Percentiles rank a stretch among this genome's conserved stretches.
phyloP scores from a whole-genome alignment of 2,888 invertebrate species.

The Tetropium fuscum region DNA sequence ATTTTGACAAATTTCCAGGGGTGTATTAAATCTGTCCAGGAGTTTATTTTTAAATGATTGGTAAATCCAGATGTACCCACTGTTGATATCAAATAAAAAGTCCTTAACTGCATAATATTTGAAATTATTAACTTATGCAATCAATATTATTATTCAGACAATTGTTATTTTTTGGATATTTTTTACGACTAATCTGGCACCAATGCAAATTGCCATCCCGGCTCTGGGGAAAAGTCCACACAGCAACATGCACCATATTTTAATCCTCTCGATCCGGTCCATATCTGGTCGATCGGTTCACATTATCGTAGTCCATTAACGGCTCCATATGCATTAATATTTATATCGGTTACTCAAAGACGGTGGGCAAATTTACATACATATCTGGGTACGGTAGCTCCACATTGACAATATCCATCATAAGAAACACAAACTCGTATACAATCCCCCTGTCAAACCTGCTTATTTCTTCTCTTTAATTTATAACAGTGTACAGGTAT shows the following conservation, averaged over 20 bases:
- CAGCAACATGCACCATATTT: conserved; percentile 12
- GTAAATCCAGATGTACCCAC: too few relatives aligned
- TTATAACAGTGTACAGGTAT: conserved; percentile 24
- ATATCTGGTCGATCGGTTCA: conserved; percentile 39
- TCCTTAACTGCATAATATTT: too few relatives aligned
- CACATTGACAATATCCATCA: conserved; percentile 43
- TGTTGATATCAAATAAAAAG: too few relatives aligned
- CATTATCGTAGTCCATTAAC: conserved; percentile 45
- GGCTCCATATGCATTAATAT: conserved; percentile 45
- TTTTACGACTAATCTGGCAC: not conserved
- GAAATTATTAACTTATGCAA: too few relatives aligned
- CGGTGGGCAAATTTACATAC: conserved; percentile 35
- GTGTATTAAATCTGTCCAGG: too few relatives aligned
- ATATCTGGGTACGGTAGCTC: conserved; percentile 35
- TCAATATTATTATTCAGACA: too few relatives aligned
- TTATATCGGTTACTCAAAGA: conserved; percentile 44
- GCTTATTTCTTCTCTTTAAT: conserved; percentile 24
- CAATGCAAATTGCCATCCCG: not conserved
- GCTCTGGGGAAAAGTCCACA: conserved; percentile 10
- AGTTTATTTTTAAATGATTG: too few relatives aligned
- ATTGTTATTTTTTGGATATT: too few relatives aligned
- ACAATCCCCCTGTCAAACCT: conserved; percentile 28
- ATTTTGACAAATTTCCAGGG: too few relatives aligned
- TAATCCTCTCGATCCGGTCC: not conserved
- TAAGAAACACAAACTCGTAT: conserved; percentile 31